These are phyloP conservation scores for Euglossa dilemma DNA, from an alignment of 1,140 invertebrate species.

Conservation along the genomic window DNA sequence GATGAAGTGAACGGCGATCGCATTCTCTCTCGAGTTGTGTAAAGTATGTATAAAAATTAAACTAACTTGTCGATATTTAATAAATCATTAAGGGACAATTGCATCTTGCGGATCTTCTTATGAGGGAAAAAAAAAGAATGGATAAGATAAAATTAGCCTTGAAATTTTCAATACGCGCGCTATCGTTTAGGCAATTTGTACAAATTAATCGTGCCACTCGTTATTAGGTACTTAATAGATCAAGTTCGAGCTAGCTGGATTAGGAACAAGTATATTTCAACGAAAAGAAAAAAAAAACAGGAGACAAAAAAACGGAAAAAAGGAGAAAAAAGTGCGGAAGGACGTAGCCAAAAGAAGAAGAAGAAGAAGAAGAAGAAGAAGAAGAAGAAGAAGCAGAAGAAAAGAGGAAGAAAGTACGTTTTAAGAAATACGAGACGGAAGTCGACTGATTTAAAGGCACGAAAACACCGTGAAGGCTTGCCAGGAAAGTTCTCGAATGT, in stretches of 20 bases:
- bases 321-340: too few relatives aligned
- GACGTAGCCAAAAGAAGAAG: not conserved
- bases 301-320: not conserved
- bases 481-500: not conserved
- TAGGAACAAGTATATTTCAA: not conserved
- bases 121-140: not conserved
- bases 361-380: not conserved
- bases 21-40: not conserved
- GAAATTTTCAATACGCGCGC: not conserved
- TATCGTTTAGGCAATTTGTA: conserved; percentile 42
- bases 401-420: not conserved
- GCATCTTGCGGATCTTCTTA: not conserved
- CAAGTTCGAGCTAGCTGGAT: conserved; percentile 3
- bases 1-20: not conserved
- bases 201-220: conserved; percentile 23
- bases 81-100: not conserved
- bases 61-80: conserved; percentile 21
- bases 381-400: too few relatives aligned
- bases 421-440: not conserved
- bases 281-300: not conserved
- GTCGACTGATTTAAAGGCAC: not conserved
- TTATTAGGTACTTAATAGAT: conserved; percentile 45
- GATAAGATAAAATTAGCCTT: not conserved
- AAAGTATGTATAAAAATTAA: conserved; percentile 32
- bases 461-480: not conserved